Conservation (phyloP, 92 coral and sea anemone genomes). For the Actinostola sp. region DNA sequence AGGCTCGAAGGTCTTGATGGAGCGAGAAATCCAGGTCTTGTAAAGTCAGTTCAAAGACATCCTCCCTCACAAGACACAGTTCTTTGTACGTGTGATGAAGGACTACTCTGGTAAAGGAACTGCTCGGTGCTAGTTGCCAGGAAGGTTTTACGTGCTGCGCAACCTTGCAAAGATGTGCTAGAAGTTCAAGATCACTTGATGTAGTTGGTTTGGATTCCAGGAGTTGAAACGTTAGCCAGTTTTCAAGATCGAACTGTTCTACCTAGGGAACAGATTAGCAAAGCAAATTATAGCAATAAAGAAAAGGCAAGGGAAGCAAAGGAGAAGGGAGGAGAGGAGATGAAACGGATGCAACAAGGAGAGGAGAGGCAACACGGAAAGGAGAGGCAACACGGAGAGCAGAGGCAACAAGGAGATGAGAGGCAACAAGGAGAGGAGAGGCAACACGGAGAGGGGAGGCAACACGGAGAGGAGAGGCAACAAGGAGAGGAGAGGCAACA, state of each 20-base stretch:
- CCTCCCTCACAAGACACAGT: neutral
- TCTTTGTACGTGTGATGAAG: conserved; percentile 68
- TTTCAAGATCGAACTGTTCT: conserved; percentile 66
- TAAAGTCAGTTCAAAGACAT: conserved; percentile 40
- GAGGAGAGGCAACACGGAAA: too few species aligned
- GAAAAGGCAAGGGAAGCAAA: neutral
- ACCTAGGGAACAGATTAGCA: conserved; percentile 24
- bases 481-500: neutral
- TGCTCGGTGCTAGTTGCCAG: conserved; percentile 39
- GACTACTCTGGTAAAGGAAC: conserved; percentile 58
- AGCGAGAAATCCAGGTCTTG: conserved; percentile 26
- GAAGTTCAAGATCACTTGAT: conserved; percentile 28
- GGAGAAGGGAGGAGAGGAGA: too few species aligned
- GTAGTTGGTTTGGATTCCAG: conserved; percentile 40
- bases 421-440: neutral
- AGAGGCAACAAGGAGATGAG: neutral
- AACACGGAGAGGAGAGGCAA: neutral
- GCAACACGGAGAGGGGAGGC: neutral
- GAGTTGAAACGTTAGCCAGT: conserved; percentile 73
- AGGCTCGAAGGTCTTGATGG: conserved; percentile 11
- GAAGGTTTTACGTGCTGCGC: neutral
- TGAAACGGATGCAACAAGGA: too few species aligned
- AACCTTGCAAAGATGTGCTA: conserved; percentile 39
- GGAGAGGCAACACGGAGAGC: neutral
- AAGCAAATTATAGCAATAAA: neutral